A percentile compares a stretch with the other conserved stretches of the same genome.
Evolutionary conservation across 1,140 invertebrate species (phyloP).

Genomic region (Micrasema longulum): DNA sequence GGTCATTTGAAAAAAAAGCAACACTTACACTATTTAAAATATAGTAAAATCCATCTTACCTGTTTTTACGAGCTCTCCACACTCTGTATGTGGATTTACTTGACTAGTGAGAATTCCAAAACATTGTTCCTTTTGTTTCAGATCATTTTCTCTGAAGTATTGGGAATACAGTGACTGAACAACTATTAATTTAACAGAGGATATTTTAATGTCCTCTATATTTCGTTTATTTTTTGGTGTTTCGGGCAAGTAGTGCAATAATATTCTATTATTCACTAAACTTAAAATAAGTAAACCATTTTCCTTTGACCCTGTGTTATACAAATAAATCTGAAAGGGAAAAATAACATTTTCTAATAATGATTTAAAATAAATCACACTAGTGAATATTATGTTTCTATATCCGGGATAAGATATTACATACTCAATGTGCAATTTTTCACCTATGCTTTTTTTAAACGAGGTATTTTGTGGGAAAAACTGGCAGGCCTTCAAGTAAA

Average conservation of each 20-base stretch:
- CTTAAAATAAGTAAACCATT: conserved; percentile 35
- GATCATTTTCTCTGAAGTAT: not conserved
- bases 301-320: conserved; percentile 38
- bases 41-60: conserved; percentile 28
- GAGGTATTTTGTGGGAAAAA: too few relatives aligned
- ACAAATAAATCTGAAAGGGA: conserved; percentile 46
- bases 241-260: conserved; percentile 13
- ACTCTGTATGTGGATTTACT: conserved; percentile 42
- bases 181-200: conserved; percentile 41
- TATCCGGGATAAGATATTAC: too few relatives aligned
- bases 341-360: conserved; percentile 21
- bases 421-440: too few relatives aligned
- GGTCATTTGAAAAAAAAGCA: too few relatives aligned
- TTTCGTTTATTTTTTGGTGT: conserved; percentile 27
- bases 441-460: too few relatives aligned
- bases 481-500: too few relatives aligned
- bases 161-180: conserved; percentile 39
- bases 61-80: conserved; percentile 36
- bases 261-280: conserved; percentile 45
- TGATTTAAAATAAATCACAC: too few relatives aligned
- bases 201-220: conserved; percentile 40
- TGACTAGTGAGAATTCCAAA: conserved; percentile 38
- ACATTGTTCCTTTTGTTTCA: conserved; percentile 14
- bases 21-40: too few relatives aligned
- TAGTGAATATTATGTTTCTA: too few relatives aligned